Conservation (phyloP, 1,140 invertebrate genomes). For the Hirudo medicinalis region DNA sequence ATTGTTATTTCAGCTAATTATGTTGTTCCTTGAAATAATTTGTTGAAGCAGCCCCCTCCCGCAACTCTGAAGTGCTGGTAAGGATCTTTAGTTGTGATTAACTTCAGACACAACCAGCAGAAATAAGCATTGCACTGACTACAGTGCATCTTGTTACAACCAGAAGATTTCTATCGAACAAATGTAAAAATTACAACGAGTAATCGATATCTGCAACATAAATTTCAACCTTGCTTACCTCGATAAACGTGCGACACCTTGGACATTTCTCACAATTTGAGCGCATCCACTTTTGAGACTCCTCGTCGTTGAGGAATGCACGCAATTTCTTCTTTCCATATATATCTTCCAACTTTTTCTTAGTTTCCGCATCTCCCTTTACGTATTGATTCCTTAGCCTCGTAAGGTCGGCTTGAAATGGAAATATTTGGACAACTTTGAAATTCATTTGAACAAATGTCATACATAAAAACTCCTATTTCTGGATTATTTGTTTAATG, state of each 20-base stretch:
- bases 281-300: constrained; percentile 50
- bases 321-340: constrained; percentile 50
- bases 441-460: neutral
- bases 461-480: neutral
- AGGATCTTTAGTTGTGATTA: no score
- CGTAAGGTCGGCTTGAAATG: constrained; percentile 10
- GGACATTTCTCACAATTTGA: constrained; percentile 52
- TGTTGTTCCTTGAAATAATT: no score
- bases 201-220: neutral
- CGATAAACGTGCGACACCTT: constrained; percentile 49
- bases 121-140: constrained; percentile 52
- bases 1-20: no score
- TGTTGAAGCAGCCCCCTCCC: no score
- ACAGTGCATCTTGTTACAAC: constrained; percentile 61
- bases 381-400: neutral
- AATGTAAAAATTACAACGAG: neutral
- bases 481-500: neutral
- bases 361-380: neutral
- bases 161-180: constrained; percentile 50
- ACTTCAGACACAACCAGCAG: constrained; percentile 50
- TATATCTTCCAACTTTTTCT: constrained; percentile 42
- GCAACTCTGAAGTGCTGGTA: no score
- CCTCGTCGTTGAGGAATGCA: constrained; percentile 44
- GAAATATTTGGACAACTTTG: neutral
- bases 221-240: constrained; percentile 42